These are phyloP conservation scores for Elysia chlorotica DNA, from an alignment of 1,140 invertebrate species.

Conservation along the genomic window DNA sequence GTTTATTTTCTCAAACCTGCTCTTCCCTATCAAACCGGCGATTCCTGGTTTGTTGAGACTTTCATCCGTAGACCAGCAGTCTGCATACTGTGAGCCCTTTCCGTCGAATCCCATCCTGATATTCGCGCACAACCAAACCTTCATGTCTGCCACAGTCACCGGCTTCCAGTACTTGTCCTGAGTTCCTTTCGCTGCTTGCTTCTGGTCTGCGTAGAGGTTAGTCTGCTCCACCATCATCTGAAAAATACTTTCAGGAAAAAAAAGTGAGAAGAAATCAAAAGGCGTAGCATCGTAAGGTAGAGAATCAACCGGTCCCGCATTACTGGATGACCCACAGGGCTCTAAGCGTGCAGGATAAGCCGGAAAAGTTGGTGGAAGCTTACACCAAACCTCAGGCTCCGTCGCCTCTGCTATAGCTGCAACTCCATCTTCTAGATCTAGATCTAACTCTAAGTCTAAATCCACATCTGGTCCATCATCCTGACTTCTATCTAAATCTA, in stretches of 20 bases:
- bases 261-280: not conserved
- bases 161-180: not conserved
- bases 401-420: not conserved
- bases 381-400: not conserved
- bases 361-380: not conserved
- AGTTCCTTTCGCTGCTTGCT: not conserved
- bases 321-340: not conserved
- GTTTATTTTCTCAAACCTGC: conserved; percentile 30
- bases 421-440: not conserved
- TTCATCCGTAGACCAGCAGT: conserved; percentile 25
- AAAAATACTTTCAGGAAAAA: not conserved
- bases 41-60: conserved; percentile 20
- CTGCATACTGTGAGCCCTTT: not conserved
- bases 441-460: not conserved
- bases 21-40: conserved; percentile 20
- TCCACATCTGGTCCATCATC: not conserved
- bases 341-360: not conserved
- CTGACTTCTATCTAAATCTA: not conserved
- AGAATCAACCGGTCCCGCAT: not conserved
- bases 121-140: conserved; percentile 1
- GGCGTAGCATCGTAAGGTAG: not conserved
- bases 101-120: conserved; percentile 21
- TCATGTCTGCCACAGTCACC: not conserved
- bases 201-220: not conserved
- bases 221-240: not conserved